Percentiles rank a stretch among this genome's conserved stretches.
phyloP scores from a whole-genome alignment of 2,888 invertebrate genomes.

The Therioaphis trifolii region DNA sequence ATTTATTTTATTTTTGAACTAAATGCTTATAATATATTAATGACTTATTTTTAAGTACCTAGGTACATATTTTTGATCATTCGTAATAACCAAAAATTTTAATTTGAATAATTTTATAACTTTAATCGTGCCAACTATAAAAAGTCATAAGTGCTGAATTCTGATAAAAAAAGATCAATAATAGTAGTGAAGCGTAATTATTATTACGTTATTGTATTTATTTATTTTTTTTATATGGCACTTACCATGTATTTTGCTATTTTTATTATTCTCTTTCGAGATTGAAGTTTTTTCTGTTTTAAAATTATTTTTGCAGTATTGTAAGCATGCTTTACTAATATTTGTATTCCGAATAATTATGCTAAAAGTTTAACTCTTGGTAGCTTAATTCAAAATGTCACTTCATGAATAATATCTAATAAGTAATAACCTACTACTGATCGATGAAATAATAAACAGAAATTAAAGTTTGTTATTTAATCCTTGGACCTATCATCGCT shows the following conservation, averaged over 20 bases:
- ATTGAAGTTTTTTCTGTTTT: background rate
- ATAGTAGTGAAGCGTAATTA: background rate
- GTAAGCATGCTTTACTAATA: too few species aligned
- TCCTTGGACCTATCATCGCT: constrained; percentile 18
- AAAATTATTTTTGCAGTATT: background rate
- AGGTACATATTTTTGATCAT: too few species aligned
- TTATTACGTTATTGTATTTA: too few species aligned
- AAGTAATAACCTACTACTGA: constrained; percentile 1
- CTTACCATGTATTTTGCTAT: background rate
- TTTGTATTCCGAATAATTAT: background rate
- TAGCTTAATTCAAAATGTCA: too few species aligned
- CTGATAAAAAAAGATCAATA: background rate
- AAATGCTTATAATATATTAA: too few species aligned
- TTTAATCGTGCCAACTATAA: too few species aligned
- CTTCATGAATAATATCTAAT: background rate
- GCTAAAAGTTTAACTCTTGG: background rate
- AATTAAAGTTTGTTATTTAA: background rate
- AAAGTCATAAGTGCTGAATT: too few species aligned
- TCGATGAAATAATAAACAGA: background rate
- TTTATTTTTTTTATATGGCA: background rate
- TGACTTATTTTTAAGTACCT: too few species aligned
- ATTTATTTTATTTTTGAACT: too few species aligned
- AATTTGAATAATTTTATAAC: too few species aligned
- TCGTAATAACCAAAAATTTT: too few species aligned
- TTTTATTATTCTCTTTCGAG: background rate